A percentile compares a stretch with the other conserved stretches of the same genome.
Conservation (phyloP, 2,888 invertebrate genomes). For the Caenorhabditis sp. region DNA sequence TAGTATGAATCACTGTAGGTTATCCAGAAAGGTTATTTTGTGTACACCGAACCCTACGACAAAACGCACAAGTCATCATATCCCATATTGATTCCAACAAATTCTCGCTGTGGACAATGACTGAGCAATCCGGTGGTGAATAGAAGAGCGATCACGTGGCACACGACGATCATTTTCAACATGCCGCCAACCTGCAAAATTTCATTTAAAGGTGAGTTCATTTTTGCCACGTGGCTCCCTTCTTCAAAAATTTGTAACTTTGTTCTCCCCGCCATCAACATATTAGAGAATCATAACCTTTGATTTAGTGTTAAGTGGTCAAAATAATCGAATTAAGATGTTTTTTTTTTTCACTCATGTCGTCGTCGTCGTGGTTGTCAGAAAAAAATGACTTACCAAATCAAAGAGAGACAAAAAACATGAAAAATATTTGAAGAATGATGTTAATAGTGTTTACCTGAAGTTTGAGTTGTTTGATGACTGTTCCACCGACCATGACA, state of each 20-base stretch:
- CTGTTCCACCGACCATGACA: constrained; percentile 68
- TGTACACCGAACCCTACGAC: not conserved
- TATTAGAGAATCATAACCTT: too few relatives aligned
- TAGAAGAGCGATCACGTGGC: constrained; percentile 62
- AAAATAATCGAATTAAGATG: not conserved
- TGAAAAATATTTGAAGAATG: too few relatives aligned
- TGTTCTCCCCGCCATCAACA: too few relatives aligned
- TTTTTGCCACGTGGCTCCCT: not conserved
- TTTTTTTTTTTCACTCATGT: not conserved
- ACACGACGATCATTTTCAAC: constrained; percentile 69
- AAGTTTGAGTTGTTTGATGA: constrained; percentile 66
- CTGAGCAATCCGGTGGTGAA: constrained; percentile 65
- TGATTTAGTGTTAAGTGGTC: not conserved
- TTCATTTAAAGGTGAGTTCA: too few relatives aligned
- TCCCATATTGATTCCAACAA: constrained; percentile 67
- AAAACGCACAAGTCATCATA: constrained; percentile 57
- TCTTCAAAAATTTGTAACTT: not conserved
- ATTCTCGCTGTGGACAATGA: constrained; percentile 67
- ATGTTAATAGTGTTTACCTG: constrained; percentile 48
- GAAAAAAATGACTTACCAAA: constrained; percentile 9
- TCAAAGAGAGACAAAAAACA: constrained; percentile 1
- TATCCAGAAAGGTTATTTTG: too few relatives aligned
- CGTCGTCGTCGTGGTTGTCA: not conserved
- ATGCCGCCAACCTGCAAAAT: constrained; percentile 65
- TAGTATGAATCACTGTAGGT: too few relatives aligned